phyloP scores from a whole-genome alignment of 1,140 invertebrate genomes.

The Heliconius congener region DNA sequence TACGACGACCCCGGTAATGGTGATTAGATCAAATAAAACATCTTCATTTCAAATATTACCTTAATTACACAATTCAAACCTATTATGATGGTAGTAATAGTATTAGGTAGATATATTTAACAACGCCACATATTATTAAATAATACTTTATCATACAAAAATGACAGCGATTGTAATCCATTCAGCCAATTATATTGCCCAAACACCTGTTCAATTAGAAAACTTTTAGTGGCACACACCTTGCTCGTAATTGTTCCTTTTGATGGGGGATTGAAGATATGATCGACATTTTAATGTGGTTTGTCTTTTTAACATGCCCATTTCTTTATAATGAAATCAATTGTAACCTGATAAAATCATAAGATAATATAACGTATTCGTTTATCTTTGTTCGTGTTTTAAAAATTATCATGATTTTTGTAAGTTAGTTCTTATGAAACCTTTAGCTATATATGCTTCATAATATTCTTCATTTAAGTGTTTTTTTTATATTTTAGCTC shows the following conservation, averaged over 20 bases:
- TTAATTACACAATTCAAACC: not conserved
- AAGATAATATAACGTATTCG: too few relatives aligned
- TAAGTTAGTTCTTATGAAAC: too few relatives aligned
- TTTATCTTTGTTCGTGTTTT: too few relatives aligned
- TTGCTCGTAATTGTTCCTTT: constrained; percentile 4
- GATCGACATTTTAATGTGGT: not conserved
- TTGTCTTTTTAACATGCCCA: not conserved
- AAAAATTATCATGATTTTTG: too few relatives aligned
- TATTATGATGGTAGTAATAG: not conserved
- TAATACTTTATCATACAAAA: not conserved
- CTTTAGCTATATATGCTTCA: too few relatives aligned
- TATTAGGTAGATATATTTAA: not conserved
- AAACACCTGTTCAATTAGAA: constrained; percentile 6
- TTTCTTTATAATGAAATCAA: not conserved
- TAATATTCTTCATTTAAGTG: too few relatives aligned
- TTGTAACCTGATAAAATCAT: not conserved
- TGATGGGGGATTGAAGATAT: not conserved
- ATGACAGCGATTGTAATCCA: constrained; percentile 10
- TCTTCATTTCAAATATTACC: not conserved
- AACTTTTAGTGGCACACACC: not conserved
- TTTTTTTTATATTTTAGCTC: too few relatives aligned
- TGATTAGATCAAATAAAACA: not conserved
- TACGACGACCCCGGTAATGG: not conserved
- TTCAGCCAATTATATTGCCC: not conserved
- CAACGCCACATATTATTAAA: not conserved